Percentiles rank a stretch among this genome's conserved stretches.
Conservation (phyloP, 1,140 invertebrate genomes). For the Zaprionus vittiger region DNA sequence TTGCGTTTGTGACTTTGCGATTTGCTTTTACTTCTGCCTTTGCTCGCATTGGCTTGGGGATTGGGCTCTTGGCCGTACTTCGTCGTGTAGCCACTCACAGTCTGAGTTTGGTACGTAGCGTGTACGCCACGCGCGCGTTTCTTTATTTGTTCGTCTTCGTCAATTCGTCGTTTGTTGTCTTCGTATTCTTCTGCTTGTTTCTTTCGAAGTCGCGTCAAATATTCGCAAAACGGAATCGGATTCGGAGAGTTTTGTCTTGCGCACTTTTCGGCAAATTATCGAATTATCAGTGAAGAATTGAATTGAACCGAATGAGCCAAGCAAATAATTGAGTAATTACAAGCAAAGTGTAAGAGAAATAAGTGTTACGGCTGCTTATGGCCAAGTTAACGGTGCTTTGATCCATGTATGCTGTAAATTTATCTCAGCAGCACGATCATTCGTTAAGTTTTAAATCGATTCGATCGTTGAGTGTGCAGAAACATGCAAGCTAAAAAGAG, state of each 20-base stretch:
- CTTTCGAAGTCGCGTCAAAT: conserved; percentile 24
- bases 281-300: conserved; percentile 48
- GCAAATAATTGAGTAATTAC: conserved; percentile 58
- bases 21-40: conserved; percentile 11
- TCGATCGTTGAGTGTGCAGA: not conserved
- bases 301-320: conserved; percentile 40
- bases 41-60: not conserved
- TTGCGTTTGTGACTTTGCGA: conserved; percentile 9
- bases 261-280: conserved; percentile 65
- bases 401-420: not conserved
- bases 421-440: not conserved
- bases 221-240: not conserved
- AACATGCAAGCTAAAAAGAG: not conserved
- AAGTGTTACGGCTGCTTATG: conserved; percentile 25
- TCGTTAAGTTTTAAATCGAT: not conserved
- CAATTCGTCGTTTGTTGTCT: conserved; percentile 16
- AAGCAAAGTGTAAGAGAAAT: conserved; percentile 57
- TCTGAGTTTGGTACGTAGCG: conserved; percentile 68
- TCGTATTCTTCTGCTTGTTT: conserved; percentile 19
- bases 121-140: conserved; percentile 70
- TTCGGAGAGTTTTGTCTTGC: conserved; percentile 14
- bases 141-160: not conserved
- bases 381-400: conserved; percentile 45
- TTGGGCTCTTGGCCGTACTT: conserved; percentile 23
- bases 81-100: conserved; percentile 35